Base-by-base conservation (phyloP, 2,888 invertebrate species). In the Crossocerus cetratus region DNA sequence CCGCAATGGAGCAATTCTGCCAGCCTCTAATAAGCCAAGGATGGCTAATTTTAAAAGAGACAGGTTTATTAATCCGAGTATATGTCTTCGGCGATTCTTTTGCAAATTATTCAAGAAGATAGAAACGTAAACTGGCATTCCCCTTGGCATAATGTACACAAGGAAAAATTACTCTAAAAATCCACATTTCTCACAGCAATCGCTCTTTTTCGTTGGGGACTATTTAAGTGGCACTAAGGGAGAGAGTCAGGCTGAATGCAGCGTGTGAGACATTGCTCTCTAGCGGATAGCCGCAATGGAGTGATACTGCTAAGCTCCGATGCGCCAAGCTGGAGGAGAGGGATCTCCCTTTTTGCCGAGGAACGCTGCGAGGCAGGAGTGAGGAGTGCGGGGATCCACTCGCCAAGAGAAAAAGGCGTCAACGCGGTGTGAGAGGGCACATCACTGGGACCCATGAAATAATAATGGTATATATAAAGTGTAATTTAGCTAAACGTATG, bases 401-500 rank as follows among this genome's bases (percentile, higher is more conserved):
- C 67, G 49, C 73, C 58, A 80, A 66, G 79, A 78, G 80, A 82
- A 84, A 83, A 82, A 86, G 84, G 84, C 83, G 81, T 83, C 79
- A 83, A 81, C 77, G 11, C 32, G 32, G 32, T 83, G 79, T 81
- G 84, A 85, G 86, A 86, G 86, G 85, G 81, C 75, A 81, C 80
- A 82, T 86, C 83, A 84, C 80, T 81, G 82, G 83, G 80, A 82
- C 82, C 83, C 85, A 84, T 87, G 86, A 86, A 87, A 87, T 88
- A 87, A 88, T 87, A 87, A 87, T 86, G 84, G 86, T 84, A 86
- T 84, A 82, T 86, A 88, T 87, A 87, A 87, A 88, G 87, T 88
- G 84, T 88, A 88, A 88, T 88, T 88, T 87, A 86, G 83, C 87
- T 87, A 88, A 88, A 86, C 86, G 88, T 88, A 88, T 87, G 87